Evolutionary conservation across 2,113 vertebrate species (phyloP).

Genomic region (Helogale parvula): DNA sequence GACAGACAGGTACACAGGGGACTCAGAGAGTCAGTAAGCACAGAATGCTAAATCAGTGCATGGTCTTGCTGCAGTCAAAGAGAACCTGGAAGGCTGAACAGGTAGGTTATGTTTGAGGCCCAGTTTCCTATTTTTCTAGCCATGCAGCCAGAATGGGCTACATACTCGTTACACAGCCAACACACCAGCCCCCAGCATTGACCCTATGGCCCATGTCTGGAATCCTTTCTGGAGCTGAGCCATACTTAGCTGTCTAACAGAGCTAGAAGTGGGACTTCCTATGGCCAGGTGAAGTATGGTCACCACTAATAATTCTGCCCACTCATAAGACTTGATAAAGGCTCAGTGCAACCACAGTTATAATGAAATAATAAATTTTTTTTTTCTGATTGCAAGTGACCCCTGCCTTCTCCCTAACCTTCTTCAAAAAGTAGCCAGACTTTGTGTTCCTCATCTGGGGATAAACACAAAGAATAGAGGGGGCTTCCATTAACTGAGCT

Average conservation of each 20-base stretch:
- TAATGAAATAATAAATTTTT: not conserved
- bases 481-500: not conserved
- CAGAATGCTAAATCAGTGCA: not conserved
- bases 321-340: not conserved
- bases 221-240: not conserved
- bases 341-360: not conserved
- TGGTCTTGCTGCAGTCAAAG: not conserved
- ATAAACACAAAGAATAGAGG: not conserved
- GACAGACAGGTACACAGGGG: not conserved
- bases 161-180: not conserved
- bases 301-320: not conserved
- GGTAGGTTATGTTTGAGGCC: not conserved
- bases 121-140: not conserved
- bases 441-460: not conserved
- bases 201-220: not conserved
- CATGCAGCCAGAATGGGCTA: not conserved
- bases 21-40: not conserved
- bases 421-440: not conserved
- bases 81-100: not conserved
- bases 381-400: not conserved
- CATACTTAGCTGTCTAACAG: not conserved
- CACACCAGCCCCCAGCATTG: not conserved
- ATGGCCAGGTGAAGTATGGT: not conserved
- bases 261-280: not conserved
- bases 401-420: not conserved